These are phyloP conservation scores for Brachypodius melanocephalos DNA, from an alignment of 2,113 vertebrate genomes.

Conservation along the genomic window DNA sequence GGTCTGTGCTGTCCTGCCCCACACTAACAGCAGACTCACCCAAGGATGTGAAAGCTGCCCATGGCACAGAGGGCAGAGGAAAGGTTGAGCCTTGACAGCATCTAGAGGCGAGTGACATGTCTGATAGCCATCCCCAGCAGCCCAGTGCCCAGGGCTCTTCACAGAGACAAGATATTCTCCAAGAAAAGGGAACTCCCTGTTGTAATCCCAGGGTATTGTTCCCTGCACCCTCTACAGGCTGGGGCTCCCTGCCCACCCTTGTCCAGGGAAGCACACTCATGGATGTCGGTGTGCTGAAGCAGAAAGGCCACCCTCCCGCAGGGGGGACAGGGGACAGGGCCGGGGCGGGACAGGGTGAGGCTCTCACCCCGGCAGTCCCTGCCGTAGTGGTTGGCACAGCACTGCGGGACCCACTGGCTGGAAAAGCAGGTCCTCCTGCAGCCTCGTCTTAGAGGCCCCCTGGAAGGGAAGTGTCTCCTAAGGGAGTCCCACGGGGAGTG, in stretches of 20 bases:
- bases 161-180: neutral
- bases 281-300: neutral
- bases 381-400: conserved; percentile 90
- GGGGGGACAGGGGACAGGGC: neutral
- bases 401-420: conserved; percentile 77
- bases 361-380: conserved; percentile 83
- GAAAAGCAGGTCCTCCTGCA: conserved; percentile 78
- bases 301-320: neutral
- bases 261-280: neutral
- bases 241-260: neutral
- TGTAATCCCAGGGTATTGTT: neutral
- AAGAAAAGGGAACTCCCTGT: neutral
- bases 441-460: conserved; percentile 35
- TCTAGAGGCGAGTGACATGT: neutral
- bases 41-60: neutral
- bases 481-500: neutral
- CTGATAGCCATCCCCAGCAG: neutral
- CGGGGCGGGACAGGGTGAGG: accelerated
- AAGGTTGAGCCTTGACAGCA: neutral
- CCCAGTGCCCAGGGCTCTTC: neutral
- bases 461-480: conserved; percentile 37
- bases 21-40: neutral
- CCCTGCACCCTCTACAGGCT: neutral
- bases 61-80: neutral
- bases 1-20: neutral